phyloP scores from a whole-genome alignment of 2,113 vertebrate genomes.

The Shinisaurus crocodilurus region DNA sequence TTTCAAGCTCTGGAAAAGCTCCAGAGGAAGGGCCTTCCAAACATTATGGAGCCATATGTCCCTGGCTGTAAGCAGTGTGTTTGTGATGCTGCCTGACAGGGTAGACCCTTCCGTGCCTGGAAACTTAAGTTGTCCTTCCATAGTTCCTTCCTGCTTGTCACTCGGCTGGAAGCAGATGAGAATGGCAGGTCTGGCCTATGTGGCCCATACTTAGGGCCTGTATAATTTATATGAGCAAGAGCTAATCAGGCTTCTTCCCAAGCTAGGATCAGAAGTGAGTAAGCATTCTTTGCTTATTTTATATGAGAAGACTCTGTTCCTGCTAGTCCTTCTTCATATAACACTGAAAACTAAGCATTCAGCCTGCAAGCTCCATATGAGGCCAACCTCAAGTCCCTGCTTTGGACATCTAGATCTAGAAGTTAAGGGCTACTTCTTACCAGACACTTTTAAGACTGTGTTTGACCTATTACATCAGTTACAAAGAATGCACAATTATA shows the following conservation, averaged over 20 bases:
- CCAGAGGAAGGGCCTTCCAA: background rate
- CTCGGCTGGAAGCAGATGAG: background rate
- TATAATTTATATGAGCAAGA: background rate
- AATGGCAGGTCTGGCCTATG: background rate
- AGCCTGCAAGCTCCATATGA: background rate
- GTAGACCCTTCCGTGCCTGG: background rate
- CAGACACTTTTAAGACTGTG: background rate
- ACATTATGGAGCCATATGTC: background rate
- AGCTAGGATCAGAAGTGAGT: background rate
- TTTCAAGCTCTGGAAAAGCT: background rate
- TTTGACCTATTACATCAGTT: background rate
- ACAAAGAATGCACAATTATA: background rate
- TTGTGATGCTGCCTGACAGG: background rate
- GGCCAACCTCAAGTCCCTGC: too few relatives aligned
- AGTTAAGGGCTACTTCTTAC: background rate
- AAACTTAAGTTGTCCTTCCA: background rate
- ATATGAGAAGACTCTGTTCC: background rate
- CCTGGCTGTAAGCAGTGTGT: background rate
- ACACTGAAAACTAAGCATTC: background rate
- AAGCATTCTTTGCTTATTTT: background rate
- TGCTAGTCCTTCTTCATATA: background rate
- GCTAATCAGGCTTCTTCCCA: background rate
- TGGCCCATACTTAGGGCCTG: background rate
- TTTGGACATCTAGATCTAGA: background rate
- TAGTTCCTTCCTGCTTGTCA: background rate